A percentile compares a stretch with the other conserved stretches of the same genome.
Evolutionary conservation across 1,140 invertebrate genomes (phyloP).

Genomic region (Drosophila mojavensis): DNA sequence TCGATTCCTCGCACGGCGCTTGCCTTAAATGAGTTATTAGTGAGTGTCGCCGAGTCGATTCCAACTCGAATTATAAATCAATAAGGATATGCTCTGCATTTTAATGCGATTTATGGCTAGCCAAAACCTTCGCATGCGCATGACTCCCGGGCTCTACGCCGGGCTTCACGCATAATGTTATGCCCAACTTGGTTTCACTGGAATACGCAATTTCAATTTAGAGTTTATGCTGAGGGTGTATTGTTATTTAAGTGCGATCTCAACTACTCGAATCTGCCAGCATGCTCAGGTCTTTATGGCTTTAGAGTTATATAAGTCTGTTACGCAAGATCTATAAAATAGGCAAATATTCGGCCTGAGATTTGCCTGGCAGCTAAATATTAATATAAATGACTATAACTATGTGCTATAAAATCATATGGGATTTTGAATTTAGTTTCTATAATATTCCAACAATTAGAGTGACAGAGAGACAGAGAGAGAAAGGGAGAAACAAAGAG

Average conservation of each 20-base stretch:
- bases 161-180: constrained; percentile 59
- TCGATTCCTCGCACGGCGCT: constrained; percentile 74
- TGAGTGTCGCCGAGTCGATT: constrained; percentile 61
- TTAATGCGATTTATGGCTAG: constrained; percentile 67
- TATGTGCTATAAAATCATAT: no score
- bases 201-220: constrained; percentile 46
- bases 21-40: constrained; percentile 79
- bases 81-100: constrained; percentile 79
- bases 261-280: neutral
- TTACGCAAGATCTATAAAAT: no score
- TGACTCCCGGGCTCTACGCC: neutral
- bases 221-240: constrained; percentile 9
- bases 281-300: no score
- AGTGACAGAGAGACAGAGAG: no score
- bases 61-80: constrained; percentile 76
- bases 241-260: neutral
- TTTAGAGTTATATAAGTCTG: no score
- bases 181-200: constrained; percentile 49
- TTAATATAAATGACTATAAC: no score
- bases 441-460: no score
- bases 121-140: constrained; percentile 10
- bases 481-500: no score
- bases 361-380: no score
- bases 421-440: no score
- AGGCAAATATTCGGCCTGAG: no score